phyloP scores from a whole-genome alignment of 2,888 invertebrate species.

The Rhodophaea formosa region DNA sequence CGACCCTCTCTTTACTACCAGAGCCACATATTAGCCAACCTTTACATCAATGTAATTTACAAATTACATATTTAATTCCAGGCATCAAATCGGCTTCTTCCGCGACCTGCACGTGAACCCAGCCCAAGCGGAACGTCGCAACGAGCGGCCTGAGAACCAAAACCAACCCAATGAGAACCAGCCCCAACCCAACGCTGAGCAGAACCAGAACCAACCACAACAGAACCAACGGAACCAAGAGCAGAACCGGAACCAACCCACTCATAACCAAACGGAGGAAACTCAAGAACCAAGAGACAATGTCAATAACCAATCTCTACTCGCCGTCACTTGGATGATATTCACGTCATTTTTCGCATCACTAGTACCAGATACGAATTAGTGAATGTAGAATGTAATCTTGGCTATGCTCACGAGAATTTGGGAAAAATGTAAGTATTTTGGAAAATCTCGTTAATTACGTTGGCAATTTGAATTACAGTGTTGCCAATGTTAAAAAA shows the following conservation, averaged over 20 bases:
- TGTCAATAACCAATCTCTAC: constrained; percentile 66
- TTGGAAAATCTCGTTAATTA: neutral
- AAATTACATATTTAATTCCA: constrained; percentile 42
- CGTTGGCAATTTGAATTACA: neutral
- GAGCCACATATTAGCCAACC: no score
- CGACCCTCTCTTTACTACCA: no score
- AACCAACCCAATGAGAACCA: constrained; percentile 21
- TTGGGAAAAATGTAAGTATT: constrained; percentile 1
- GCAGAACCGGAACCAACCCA: neutral
- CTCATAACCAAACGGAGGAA: neutral
- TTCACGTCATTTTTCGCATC: constrained; percentile 96
- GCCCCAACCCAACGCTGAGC: constrained; percentile 23
- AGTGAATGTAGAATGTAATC: constrained; percentile 24
- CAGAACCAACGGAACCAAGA: constrained; percentile 41
- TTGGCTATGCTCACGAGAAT: neutral
- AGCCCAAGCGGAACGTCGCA: constrained; percentile 31
- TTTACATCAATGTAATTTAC: constrained; percentile 12
- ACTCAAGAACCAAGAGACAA: constrained; percentile 14
- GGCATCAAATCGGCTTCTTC: constrained; percentile 89
- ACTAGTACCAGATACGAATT: constrained; percentile 92
- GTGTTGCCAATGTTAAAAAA: neutral
- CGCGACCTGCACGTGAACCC: constrained; percentile 77
- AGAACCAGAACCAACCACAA: constrained; percentile 28
- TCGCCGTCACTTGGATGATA: constrained; percentile 93
- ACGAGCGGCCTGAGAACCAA: constrained; percentile 24